phyloP scores from a whole-genome alignment of 2,113 vertebrate genomes.

The Merops nubicus region DNA sequence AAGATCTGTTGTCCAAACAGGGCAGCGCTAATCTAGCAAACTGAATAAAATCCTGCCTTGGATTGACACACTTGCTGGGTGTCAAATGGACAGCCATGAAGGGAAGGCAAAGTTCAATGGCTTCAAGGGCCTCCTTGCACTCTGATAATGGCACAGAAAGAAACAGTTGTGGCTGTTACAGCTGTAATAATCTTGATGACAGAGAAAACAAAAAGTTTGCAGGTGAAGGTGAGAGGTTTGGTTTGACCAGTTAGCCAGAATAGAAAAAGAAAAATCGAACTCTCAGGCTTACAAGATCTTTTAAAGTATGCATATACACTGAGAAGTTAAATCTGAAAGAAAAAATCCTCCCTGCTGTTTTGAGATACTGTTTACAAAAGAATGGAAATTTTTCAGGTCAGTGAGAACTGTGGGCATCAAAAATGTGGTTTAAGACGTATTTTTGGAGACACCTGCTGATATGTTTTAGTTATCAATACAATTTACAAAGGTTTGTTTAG shows the following conservation, averaged over 20 bases:
- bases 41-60: not conserved
- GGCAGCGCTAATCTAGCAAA: not conserved
- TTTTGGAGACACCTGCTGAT: not conserved
- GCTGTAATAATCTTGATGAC: not conserved
- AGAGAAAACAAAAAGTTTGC: not conserved
- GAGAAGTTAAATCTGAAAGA: not conserved
- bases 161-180: not conserved
- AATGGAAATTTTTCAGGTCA: not conserved
- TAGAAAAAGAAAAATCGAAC: not conserved
- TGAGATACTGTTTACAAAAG: not conserved
- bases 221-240: not conserved
- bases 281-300: not conserved
- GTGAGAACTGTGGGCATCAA: not conserved
- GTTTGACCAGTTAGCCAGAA: not conserved
- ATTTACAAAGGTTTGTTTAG: not conserved
- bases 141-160: not conserved
- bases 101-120: not conserved
- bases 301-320: not conserved
- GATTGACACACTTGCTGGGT: not conserved
- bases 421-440: not conserved
- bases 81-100: not conserved
- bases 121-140: not conserved
- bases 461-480: not conserved
- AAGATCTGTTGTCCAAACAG: not conserved
- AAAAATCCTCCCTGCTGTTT: not conserved